phyloP scores from a whole-genome alignment of 2,888 invertebrate species.

The Sylvicola cinctus region DNA sequence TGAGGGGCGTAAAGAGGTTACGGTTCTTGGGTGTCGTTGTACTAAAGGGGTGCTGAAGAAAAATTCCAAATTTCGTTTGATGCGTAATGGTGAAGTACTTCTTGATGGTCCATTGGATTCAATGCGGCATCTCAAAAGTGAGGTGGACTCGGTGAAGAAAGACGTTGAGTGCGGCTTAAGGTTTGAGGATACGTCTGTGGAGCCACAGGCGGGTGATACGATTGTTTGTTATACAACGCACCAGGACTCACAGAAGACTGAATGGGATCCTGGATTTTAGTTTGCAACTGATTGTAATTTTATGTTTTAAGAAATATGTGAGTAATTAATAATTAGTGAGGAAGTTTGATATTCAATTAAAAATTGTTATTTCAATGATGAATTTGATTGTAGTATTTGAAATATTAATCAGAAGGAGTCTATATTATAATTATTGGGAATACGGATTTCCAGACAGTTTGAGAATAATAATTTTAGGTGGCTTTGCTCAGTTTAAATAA shows the following conservation, averaged over 20 bases:
- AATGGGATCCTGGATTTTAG: constrained; percentile 80
- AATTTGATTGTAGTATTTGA: too few species aligned
- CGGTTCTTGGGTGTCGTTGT: constrained; percentile 80
- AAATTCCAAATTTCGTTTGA: constrained; percentile 40
- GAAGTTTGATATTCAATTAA: too few species aligned
- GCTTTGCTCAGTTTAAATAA: too few species aligned
- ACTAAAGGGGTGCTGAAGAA: constrained; percentile 53
- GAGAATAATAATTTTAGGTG: too few species aligned
- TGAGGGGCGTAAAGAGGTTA: constrained; percentile 57
- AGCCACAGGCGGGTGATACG: constrained; percentile 52
- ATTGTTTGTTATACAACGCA: constrained; percentile 55
- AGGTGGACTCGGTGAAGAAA: constrained; percentile 61
- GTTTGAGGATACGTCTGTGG: constrained; percentile 38
- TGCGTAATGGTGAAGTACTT: constrained; percentile 41
- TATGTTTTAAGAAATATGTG: neutral
- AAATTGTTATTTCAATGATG: too few species aligned
- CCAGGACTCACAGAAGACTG: constrained; percentile 38
- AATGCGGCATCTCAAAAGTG: constrained; percentile 75
- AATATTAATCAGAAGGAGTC: too few species aligned
- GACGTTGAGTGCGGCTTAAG: constrained; percentile 80
- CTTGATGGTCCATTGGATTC: constrained; percentile 57
- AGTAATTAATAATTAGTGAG: too few species aligned
- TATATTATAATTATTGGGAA: too few species aligned
- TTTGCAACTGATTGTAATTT: neutral
- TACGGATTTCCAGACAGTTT: too few species aligned